Base-by-base conservation (phyloP, 2,797 vertebrate genomes). In the Eleutherodactylus coqui region DNA sequence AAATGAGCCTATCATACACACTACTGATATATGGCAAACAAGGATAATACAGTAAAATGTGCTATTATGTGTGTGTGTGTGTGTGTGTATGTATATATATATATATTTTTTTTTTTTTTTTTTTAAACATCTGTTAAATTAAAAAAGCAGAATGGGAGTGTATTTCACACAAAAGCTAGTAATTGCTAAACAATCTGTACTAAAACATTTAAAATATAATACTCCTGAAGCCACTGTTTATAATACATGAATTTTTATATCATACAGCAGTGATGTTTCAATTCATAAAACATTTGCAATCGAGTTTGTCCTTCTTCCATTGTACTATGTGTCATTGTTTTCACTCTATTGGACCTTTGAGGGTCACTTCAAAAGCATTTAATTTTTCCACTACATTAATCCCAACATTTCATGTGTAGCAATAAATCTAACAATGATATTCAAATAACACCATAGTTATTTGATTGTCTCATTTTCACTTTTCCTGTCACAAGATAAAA, bases 371-470 rank as follows among this genome's bases (percentile, higher is more conserved):
- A 82, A 72, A 72, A 72, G 62, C 79, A 70, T 70, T 76, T 32
- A 51, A 67, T 82, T 82, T 82, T 82, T 58, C 45, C 67, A 82
- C 13, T 72, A 72, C 80, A 82, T 82, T 82, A 81, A 69, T 81
- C 41, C 60, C 45, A 69, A n/a, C 79, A 81, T 81, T 81, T 81
- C 62, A 81, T 69, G 41, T 81, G 27, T 70, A 21, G 60, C 70
- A 81, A 81, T 81, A 81, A 81, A 81, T 81, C 62, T 81, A n/a
- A 41, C 79, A 51, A 29, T 81, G 79, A 70, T 81, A 49, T 81
- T 43, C 45, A 69, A 64, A 34, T 69, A 49, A 69, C 43, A 69
- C 24, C n/a, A 81, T 60, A 47, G 60, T 69, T 81, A 58, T 70
- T 81, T 69, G 29, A 81, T 62, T 81, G 62, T 67, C 41, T 81